Percentiles rank a stretch among this genome's conserved stretches.
phyloP scores from a whole-genome alignment of 2,113 vertebrate genomes.

The Elachura formosa region DNA sequence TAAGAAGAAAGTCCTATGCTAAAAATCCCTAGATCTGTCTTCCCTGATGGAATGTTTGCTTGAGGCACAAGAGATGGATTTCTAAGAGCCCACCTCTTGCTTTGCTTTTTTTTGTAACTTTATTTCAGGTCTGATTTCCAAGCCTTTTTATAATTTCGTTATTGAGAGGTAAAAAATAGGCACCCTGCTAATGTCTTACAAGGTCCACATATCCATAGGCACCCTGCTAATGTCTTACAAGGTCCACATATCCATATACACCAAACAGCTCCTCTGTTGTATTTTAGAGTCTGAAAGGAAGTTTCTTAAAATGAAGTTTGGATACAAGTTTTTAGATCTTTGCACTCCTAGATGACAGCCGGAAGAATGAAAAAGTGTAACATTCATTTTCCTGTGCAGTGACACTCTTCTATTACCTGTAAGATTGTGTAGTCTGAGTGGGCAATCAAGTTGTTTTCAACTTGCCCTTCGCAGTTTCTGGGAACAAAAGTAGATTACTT shows the following conservation, averaged over 20 bases:
- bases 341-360: neutral
- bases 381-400: neutral
- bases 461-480: neutral
- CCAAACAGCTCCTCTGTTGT: neutral
- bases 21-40: neutral
- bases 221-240: neutral
- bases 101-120: neutral
- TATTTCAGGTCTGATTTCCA: neutral
- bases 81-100: neutral
- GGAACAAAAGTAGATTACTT: neutral
- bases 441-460: neutral
- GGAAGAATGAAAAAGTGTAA: neutral
- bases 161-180: neutral
- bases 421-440: neutral
- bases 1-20: neutral
- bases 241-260: neutral
- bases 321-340: neutral
- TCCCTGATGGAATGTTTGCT: neutral
- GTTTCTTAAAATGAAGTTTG: neutral
- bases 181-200: neutral
- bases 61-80: neutral
- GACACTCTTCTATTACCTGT: neutral
- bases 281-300: neutral
- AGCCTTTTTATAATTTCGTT: neutral
- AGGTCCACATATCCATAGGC: neutral